Evolutionary conservation across 2,113 vertebrate species (phyloP).

Genomic region (Syrrhaptes paradoxus): DNA sequence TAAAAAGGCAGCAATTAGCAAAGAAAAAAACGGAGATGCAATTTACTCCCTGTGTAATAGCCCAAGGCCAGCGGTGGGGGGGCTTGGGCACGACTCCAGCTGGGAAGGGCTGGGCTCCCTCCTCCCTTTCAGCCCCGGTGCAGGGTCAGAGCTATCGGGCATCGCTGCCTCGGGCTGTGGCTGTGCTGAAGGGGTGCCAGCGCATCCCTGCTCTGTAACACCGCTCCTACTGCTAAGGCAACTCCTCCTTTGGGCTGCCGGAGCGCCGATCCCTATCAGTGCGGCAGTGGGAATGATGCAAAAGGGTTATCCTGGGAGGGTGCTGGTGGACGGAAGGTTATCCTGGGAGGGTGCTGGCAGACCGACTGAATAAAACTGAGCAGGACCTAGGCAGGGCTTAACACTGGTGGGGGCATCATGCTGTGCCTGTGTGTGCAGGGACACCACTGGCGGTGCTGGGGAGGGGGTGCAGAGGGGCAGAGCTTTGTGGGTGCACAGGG

Average conservation of each 20-base stretch:
- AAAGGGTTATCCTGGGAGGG: background rate
- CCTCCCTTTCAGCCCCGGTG: no score
- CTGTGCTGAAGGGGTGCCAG: background rate
- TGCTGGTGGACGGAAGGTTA: background rate
- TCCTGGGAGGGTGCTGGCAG: background rate
- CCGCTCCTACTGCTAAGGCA: background rate
- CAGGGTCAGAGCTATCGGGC: background rate
- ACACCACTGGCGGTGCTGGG: background rate
- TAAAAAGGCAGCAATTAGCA: background rate
- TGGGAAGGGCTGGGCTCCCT: background rate
- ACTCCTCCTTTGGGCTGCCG: background rate
- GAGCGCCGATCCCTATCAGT: background rate
- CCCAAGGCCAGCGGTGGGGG: rapidly evolving
- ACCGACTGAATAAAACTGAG: background rate
- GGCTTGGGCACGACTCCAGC: background rate
- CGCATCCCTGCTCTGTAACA: background rate
- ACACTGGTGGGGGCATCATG: rapidly evolving
- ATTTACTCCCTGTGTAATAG: background rate
- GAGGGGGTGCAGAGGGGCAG: no score
- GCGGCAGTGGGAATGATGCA: background rate
- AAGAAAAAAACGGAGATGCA: background rate
- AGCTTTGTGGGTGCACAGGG: background rate
- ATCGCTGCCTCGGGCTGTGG: no score
- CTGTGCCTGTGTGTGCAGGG: background rate
- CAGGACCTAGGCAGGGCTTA: background rate